These are phyloP conservation scores for Ooceraea biroi DNA, from an alignment of 1,140 invertebrate genomes.

Conservation along the genomic window DNA sequence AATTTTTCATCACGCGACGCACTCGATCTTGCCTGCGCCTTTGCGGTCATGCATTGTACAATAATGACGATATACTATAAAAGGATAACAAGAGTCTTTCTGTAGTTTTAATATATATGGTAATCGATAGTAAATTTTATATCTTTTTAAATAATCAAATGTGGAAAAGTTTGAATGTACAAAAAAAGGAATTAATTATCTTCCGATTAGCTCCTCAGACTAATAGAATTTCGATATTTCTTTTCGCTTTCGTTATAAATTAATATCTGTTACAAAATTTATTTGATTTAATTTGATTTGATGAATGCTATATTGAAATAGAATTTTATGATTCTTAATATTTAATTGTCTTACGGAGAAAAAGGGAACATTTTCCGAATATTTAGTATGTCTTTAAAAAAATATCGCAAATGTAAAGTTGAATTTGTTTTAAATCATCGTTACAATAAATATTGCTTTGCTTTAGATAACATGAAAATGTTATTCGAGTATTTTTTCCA, in stretches of 20 bases:
- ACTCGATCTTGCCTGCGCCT: slow-evolving; percentile 49
- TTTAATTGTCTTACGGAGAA: background rate
- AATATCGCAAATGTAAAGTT: slow-evolving; percentile 8
- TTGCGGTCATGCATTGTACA: slow-evolving; percentile 19
- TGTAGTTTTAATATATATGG: slow-evolving; percentile 8
- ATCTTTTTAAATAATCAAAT: slow-evolving; percentile 6
- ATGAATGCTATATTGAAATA: background rate
- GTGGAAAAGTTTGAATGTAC: slow-evolving; percentile 9
- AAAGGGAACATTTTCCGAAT: background rate
- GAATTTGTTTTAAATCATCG: slow-evolving; percentile 2
- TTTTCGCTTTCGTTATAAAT: too few species aligned
- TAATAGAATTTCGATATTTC: slow-evolving; percentile 34
- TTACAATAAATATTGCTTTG: background rate
- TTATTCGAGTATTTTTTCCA: too few species aligned
- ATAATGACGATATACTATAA: slow-evolving; percentile 48
- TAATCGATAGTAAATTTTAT: background rate
- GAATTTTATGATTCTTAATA: background rate
- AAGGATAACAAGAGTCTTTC: slow-evolving; percentile 30
- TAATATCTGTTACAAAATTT: slow-evolving; percentile 12
- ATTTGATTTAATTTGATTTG: slow-evolving; percentile 15
- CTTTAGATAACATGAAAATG: background rate
- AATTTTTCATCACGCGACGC: slow-evolving; percentile 52
- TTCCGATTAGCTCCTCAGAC: background rate
- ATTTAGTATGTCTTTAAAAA: background rate
- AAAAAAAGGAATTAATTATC: slow-evolving; percentile 1